A percentile compares a stretch with the other conserved stretches of the same genome.
Conservation (phyloP, 2,113 vertebrate species). For the Alaudala cheleensis region DNA sequence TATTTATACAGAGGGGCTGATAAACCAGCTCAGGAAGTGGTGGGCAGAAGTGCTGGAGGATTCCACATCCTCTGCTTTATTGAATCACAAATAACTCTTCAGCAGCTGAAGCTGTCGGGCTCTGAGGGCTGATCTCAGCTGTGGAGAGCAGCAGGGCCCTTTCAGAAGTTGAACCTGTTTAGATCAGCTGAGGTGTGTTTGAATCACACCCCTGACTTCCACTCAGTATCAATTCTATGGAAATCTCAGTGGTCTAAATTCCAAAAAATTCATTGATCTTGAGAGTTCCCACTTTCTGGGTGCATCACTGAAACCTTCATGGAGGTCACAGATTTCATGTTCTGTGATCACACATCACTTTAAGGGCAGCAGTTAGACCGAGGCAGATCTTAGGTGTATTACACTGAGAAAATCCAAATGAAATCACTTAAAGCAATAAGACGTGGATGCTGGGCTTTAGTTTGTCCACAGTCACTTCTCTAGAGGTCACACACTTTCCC, state of each 20-base stretch:
- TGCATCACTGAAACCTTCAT: not conserved
- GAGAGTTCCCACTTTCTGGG: not conserved
- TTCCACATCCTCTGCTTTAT: constrained; percentile 12
- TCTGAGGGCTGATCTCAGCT: not conserved
- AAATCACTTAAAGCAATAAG: not conserved
- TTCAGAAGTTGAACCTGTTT: not conserved
- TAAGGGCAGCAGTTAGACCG: not conserved
- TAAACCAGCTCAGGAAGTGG: constrained; percentile 29
- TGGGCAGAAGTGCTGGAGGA: constrained; percentile 17
- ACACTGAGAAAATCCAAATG: not conserved
- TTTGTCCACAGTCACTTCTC: not conserved
- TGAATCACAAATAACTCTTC: not conserved
- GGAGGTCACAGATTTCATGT: not conserved
- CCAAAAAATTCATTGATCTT: not conserved
- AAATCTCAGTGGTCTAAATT: not conserved
- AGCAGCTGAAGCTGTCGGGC: not conserved
- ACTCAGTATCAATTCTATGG: not conserved
- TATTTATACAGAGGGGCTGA: constrained; percentile 36
- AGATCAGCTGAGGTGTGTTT: not conserved
- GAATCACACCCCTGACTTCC: not conserved
- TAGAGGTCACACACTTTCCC: not conserved
- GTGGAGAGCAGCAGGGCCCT: not conserved
- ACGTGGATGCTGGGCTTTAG: not conserved
- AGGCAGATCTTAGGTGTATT: not conserved
- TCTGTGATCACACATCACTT: not conserved